phyloP scores from a whole-genome alignment of 1,140 invertebrate genomes.

The Lanistes nyassanus region DNA sequence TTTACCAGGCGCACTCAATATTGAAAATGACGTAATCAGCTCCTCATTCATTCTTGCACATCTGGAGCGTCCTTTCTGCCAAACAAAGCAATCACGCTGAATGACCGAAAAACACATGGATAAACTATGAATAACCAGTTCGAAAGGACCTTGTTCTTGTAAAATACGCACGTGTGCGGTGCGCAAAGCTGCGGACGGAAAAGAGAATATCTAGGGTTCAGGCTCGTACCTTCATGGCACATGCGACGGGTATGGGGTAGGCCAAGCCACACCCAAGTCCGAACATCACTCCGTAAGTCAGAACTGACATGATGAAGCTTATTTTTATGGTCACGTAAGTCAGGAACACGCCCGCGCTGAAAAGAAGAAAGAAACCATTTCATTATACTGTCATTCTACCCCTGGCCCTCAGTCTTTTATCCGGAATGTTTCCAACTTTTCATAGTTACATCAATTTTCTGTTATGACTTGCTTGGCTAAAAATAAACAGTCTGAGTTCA shows the following conservation, averaged over 20 bases:
- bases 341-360: slow-evolving; percentile 53
- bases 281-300: slow-evolving; percentile 64
- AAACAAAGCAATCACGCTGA: background rate
- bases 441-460: no score
- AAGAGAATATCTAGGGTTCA: background rate
- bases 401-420: no score
- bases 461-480: no score
- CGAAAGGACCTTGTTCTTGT: no score
- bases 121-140: no score
- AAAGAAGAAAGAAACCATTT: slow-evolving; percentile 18
- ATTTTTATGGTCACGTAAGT: slow-evolving; percentile 58
- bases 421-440: no score
- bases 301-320: slow-evolving; percentile 39
- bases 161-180: no score
- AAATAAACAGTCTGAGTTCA: no score
- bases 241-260: slow-evolving; percentile 59
- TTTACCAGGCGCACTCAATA: no score
- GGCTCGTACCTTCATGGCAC: slow-evolving; percentile 62
- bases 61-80: background rate
- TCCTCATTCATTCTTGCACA: background rate
- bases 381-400: no score
- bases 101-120: background rate
- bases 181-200: background rate
- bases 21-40: no score
- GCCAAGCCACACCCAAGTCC: slow-evolving; percentile 61